Percentiles rank a stretch among this genome's conserved stretches.
These are phyloP conservation scores for Dasysyrphus albostriatus DNA, from an alignment of 2,888 invertebrate species.

Conservation along the genomic window DNA sequence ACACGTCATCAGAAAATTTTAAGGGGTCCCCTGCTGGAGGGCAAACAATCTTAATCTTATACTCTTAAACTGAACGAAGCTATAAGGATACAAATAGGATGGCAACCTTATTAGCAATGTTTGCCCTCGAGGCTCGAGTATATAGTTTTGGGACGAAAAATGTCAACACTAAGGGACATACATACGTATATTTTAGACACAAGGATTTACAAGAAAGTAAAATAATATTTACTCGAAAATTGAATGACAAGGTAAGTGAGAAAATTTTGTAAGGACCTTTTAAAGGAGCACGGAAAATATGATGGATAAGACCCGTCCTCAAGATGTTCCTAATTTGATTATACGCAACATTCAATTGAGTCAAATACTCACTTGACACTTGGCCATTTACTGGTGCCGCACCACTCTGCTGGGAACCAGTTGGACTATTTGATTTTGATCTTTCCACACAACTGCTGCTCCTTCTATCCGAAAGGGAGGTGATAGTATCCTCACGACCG, in stretches of 20 bases:
- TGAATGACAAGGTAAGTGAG: neutral
- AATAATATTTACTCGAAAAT: slow-evolving; percentile 29
- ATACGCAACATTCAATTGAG: slow-evolving; percentile 42
- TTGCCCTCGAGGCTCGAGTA: slow-evolving; percentile 34
- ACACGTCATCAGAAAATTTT: slow-evolving; percentile 22
- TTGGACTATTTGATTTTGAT: slow-evolving; percentile 81
- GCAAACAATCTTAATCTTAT: slow-evolving; percentile 28
- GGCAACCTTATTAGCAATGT: slow-evolving; percentile 56
- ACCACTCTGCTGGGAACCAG: slow-evolving; percentile 68
- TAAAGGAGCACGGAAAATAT: neutral
- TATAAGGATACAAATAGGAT: slow-evolving; percentile 22
- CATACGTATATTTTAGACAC: neutral
- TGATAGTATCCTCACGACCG: slow-evolving; percentile 86
- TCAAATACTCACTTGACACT: slow-evolving; percentile 84
- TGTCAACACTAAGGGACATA: slow-evolving; percentile 28
- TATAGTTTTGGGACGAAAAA: slow-evolving; percentile 24
- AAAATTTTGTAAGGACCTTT: slow-evolving; percentile 22
- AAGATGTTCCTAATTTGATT: slow-evolving; percentile 48
- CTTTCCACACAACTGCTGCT: slow-evolving; percentile 85
- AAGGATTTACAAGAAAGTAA: neutral
- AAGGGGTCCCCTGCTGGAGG: slow-evolving; percentile 15
- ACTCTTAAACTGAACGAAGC: slow-evolving; percentile 7
- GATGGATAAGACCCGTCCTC: neutral
- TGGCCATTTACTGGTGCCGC: slow-evolving; percentile 83
- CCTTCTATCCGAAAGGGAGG: slow-evolving; percentile 77